phyloP scores from a whole-genome alignment of 2,888 invertebrate genomes.

The Platerodrilus igneus region DNA sequence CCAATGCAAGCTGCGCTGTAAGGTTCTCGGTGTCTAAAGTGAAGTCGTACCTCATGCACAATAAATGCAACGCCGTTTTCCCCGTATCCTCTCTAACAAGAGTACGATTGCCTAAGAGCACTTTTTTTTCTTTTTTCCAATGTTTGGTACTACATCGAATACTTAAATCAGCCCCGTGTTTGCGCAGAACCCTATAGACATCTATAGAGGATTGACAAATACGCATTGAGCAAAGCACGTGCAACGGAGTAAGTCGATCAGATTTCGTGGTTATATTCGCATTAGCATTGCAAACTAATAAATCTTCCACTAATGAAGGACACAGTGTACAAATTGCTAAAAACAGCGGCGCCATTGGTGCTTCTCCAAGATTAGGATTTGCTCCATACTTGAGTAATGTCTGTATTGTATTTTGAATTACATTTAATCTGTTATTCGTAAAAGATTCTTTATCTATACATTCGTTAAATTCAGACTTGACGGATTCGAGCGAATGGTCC shows the following conservation, averaged over 20 bases:
- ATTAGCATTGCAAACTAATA: constrained; percentile 36
- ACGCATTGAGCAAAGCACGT: constrained; percentile 35
- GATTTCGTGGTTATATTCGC: constrained; percentile 30
- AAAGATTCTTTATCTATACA: no score
- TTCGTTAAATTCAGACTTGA: no score
- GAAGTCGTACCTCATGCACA: constrained; percentile 42
- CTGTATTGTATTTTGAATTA: constrained; percentile 33
- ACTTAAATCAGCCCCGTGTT: constrained; percentile 37
- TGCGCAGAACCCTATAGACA: constrained; percentile 34
- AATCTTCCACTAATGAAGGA: constrained; percentile 29
- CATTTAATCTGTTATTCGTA: constrained; percentile 23
- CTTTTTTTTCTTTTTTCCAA: constrained; percentile 36
- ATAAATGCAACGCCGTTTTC: constrained; percentile 42
- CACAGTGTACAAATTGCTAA: constrained; percentile 39
- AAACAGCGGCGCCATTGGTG: constrained; percentile 39
- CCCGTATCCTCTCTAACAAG: constrained; percentile 31
- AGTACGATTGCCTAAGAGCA: constrained; percentile 27
- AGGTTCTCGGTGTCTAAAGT: constrained; percentile 25
- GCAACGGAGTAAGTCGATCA: constrained; percentile 37
- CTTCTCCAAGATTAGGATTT: constrained; percentile 38
- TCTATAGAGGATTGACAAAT: constrained; percentile 27
- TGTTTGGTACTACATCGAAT: constrained; percentile 32
- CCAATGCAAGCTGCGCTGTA: no score
- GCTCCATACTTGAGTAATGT: constrained; percentile 38
- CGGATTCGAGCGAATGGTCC: no score